Percentiles rank a stretch among this genome's conserved stretches.
Evolutionary conservation across 2,888 invertebrate species (phyloP).

Genomic region (Trimorus sp.): DNA sequence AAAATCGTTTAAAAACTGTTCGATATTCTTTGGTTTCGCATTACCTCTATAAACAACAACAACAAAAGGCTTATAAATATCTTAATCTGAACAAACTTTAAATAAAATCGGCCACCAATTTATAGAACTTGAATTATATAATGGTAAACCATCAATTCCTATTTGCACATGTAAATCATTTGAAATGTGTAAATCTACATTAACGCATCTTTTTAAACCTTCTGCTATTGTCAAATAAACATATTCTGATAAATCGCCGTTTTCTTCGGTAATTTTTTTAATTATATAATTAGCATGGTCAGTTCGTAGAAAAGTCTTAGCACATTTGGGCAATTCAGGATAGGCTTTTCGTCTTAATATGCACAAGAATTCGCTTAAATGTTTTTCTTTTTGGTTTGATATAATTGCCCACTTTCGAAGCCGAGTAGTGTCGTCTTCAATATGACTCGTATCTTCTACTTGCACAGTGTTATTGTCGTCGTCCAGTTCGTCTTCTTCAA

Average conservation of each 20-base stretch:
- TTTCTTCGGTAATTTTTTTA: conserved; percentile 28
- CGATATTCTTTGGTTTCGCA: conserved; percentile 51
- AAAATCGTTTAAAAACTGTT: conserved; percentile 49
- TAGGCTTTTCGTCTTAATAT: conserved; percentile 2
- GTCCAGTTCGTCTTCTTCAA: no score
- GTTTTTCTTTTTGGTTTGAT: neutral
- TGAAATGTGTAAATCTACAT: conserved; percentile 24
- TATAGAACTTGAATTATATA: conserved; percentile 48
- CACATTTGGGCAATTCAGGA: conserved; percentile 47
- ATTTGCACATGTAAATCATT: conserved; percentile 48
- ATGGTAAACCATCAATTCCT: conserved; percentile 57
- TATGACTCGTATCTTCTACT: neutral
- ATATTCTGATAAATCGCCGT: conserved; percentile 34
- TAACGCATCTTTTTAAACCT: conserved; percentile 38
- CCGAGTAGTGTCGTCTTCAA: neutral
- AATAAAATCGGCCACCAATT: conserved; percentile 65
- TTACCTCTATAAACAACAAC: conserved; percentile 57
- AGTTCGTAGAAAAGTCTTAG: conserved; percentile 53
- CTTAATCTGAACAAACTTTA: conserved; percentile 43
- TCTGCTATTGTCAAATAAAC: conserved; percentile 50
- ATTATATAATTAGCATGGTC: conserved; percentile 43
- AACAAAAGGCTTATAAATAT: conserved; percentile 63
- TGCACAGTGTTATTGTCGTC: no score
- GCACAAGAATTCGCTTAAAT: neutral
- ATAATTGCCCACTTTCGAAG: conserved; percentile 1